Evolutionary conservation across 2,797 vertebrate species (phyloP), one percentile per base, ranked within the genome.

Genomic region (Menidia menidia): DNA sequence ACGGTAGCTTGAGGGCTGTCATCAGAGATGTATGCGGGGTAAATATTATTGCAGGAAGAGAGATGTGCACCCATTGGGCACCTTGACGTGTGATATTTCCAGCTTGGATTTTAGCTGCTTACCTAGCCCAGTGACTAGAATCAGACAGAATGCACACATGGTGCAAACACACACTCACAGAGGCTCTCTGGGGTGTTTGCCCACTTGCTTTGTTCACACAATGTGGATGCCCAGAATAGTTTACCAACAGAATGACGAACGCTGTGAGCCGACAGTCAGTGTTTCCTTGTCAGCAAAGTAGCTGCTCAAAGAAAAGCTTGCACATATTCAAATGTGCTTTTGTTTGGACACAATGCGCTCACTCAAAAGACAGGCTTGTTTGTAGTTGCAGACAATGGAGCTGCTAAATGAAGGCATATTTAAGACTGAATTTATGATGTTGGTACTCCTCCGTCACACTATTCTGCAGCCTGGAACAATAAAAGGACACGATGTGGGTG

Each of bases 31-130:
- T 78, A 83, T 85, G 68, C 83, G 76, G 80, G 77, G 82, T 90
- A 93, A 93, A 93, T 88, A 92, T 90, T 92, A 85, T 88, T 68
- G 55, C 69, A 86, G 77, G 48, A 84, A 90, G 84, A 86, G 63
- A 55, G 75, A 53, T n/a, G 13, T 0, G 30, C 11, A 65, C 68
- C 83, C 77, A 70, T 62, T 72, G 77, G 86, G 68, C 60, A 78
- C 72, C 56, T 68, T 86, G 85, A 84, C 80, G 75, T 70, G 71
- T 68, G 62, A 87, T 86, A 87, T 87, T 77, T 85, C 83, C 73
- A 78, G 77, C 55, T 19, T 45, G 63, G 71, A 73, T 75, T 87
- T 85, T 57, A 70, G 64, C 60, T 77, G 71, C 72, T 76, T 78
- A 42, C 61, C 75, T 57, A 70, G 61, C 35, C 31, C 60, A 64